Evolutionary conservation across 2,113 vertebrate genomes (phyloP).

Genomic region (Xenus cinereus): DNA sequence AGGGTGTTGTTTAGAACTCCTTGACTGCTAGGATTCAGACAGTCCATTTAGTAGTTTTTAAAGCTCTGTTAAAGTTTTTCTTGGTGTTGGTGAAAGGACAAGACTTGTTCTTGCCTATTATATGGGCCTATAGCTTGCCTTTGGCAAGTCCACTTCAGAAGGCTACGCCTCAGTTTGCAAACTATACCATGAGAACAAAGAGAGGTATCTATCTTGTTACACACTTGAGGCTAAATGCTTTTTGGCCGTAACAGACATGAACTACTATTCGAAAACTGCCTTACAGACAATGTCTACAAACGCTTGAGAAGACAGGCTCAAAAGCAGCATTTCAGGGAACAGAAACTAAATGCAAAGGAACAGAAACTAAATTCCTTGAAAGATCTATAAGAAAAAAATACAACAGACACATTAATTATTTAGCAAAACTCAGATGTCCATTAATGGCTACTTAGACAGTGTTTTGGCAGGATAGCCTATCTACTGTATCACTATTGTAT

Average conservation of each 20-base stretch:
- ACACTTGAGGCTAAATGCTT: background rate
- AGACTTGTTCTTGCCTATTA: background rate
- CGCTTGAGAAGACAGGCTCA: background rate
- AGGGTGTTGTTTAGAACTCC: background rate
- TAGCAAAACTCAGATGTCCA: slow-evolving; percentile 40
- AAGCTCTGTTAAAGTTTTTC: background rate
- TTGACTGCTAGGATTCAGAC: background rate
- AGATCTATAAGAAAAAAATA: slow-evolving; percentile 46
- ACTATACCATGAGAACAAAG: background rate
- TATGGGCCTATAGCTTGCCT: background rate
- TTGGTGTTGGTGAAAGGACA: background rate
- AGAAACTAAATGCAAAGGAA: slow-evolving; percentile 43
- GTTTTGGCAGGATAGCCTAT: slow-evolving; percentile 16
- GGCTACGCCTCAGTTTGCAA: background rate
- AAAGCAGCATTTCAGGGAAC: slow-evolving; percentile 37
- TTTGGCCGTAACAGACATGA: background rate
- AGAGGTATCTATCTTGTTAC: background rate
- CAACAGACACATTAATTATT: slow-evolving; percentile 61
- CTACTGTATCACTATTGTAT: background rate
- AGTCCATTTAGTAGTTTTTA: background rate
- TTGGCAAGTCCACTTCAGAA: background rate
- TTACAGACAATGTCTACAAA: background rate
- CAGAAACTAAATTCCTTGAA: slow-evolving; percentile 54
- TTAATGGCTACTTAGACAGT: slow-evolving; percentile 33
- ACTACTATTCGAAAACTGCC: background rate